Conservation (phyloP, 2,113 vertebrate genomes). For the Eonycteris spelaea region DNA sequence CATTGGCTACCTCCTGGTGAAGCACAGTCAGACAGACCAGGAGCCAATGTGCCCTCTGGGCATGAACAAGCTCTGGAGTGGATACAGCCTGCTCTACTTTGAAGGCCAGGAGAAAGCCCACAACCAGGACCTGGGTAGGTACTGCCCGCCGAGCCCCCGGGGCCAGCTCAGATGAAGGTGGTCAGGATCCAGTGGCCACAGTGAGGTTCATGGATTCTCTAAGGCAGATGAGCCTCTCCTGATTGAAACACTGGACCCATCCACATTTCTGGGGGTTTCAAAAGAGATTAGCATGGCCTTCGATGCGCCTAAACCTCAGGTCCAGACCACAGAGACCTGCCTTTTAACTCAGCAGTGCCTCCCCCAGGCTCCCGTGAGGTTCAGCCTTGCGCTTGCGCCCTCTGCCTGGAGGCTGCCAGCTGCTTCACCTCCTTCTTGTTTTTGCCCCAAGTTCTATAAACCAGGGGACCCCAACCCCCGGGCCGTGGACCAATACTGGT, state of each 20-base stretch:
- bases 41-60: conserved; percentile 95
- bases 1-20: conserved; percentile 97
- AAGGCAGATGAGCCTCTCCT: not conserved
- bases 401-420: not conserved
- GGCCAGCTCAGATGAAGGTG: not conserved
- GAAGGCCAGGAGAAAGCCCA: conserved; percentile 98
- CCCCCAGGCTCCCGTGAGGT: fast-evolving
- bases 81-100: conserved; percentile 96
- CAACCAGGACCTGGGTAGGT: conserved; percentile 97
- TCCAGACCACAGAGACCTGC: fast-evolving
- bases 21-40: conserved; percentile 95
- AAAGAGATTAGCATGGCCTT: not conserved
- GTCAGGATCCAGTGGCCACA: fast-evolving
- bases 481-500: no score
- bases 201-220: not conserved
- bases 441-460: not conserved
- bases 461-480: no score
- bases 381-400: fast-evolving
- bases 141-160: fast-evolving
- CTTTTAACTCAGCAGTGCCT: fast-evolving
- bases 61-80: conserved; percentile 96
- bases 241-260: not conserved
- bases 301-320: not conserved
- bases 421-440: not conserved
- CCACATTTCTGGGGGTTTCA: not conserved